These are phyloP conservation scores for Orycteropus afer DNA, from an alignment of 2,113 vertebrate species.

Conservation along the genomic window DNA sequence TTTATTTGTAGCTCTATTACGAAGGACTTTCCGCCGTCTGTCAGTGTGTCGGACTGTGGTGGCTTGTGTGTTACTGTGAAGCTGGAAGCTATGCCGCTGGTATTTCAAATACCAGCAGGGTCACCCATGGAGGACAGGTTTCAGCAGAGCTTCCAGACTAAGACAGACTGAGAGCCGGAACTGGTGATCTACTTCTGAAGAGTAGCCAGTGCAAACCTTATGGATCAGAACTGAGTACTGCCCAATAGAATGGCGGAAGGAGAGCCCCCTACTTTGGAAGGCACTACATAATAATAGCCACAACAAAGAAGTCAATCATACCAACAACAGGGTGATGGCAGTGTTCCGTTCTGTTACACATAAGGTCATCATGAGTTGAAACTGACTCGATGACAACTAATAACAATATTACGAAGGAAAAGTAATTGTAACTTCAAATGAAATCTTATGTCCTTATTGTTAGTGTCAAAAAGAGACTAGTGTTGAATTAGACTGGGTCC, in stretches of 20 bases:
- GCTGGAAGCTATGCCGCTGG: not conserved
- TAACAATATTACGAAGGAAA: conserved; percentile 2
- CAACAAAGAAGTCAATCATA: not conserved
- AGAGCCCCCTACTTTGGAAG: not conserved
- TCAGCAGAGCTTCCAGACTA: not conserved
- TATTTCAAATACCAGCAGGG: not conserved
- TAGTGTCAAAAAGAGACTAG: conserved; percentile 42
- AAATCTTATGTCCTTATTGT: conserved; percentile 42
- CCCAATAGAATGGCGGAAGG: not conserved
- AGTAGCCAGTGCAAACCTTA: not conserved
- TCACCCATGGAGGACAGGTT: not conserved
- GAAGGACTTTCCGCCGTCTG: not conserved
- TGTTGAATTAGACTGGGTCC: not conserved
- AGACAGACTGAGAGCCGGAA: too few species aligned
- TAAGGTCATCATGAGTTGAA: not conserved
- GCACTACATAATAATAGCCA: not conserved
- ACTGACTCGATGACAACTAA: not conserved
- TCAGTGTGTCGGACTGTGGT: not conserved
- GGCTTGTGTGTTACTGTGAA: not conserved
- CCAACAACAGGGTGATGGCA: not conserved
- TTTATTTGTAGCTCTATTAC: conserved; percentile 52
- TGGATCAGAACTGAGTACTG: not conserved
- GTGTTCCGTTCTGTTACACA: not conserved
- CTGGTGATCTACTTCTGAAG: not conserved
- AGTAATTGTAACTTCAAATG: conserved; percentile 53